Percentiles rank a stretch among this genome's conserved stretches.
Conservation (phyloP, 2,797 vertebrate genomes). For the Eupleurogrammus muticus region DNA sequence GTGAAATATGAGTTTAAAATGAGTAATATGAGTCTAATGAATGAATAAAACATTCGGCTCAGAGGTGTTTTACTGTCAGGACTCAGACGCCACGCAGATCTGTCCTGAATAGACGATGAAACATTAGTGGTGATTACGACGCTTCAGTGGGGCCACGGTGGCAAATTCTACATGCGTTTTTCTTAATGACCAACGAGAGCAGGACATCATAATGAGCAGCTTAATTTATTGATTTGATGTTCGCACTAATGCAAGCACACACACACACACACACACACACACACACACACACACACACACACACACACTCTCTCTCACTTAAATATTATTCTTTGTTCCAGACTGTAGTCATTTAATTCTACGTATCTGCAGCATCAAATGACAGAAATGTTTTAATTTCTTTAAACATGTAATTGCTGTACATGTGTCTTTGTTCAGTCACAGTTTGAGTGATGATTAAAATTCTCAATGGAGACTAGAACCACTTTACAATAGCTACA, state of each 20-base stretch:
- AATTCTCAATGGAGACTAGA: slow-evolving; percentile 24
- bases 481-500: slow-evolving; percentile 30
- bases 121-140: slow-evolving; percentile 98
- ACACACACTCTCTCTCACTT: slow-evolving; percentile 51
- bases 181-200: slow-evolving; percentile 94
- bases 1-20: slow-evolving; percentile 88
- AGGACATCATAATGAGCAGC: slow-evolving; percentile 93
- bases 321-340: slow-evolving; percentile 70
- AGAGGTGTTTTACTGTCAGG: slow-evolving; percentile 85
- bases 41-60: slow-evolving; percentile 96
- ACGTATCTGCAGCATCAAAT: slow-evolving; percentile 78
- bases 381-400: slow-evolving; percentile 86
- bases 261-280: slow-evolving; percentile 40
- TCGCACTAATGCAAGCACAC: slow-evolving; percentile 40
- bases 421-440: slow-evolving; percentile 88
- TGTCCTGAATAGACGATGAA: slow-evolving; percentile 94
- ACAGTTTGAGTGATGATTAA: slow-evolving; percentile 71
- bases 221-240: slow-evolving; percentile 93
- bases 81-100: slow-evolving; percentile 85
- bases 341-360: slow-evolving; percentile 47
- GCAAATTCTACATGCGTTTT: slow-evolving; percentile 87
- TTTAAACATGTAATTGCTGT: slow-evolving; percentile 91
- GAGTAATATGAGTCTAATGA: slow-evolving; percentile 84
- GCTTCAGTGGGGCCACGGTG: slow-evolving; percentile 90
- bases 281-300: slow-evolving; percentile 43